Conservation (phyloP, 1,140 invertebrate species). For the Leptinotarsa defecta region DNA sequence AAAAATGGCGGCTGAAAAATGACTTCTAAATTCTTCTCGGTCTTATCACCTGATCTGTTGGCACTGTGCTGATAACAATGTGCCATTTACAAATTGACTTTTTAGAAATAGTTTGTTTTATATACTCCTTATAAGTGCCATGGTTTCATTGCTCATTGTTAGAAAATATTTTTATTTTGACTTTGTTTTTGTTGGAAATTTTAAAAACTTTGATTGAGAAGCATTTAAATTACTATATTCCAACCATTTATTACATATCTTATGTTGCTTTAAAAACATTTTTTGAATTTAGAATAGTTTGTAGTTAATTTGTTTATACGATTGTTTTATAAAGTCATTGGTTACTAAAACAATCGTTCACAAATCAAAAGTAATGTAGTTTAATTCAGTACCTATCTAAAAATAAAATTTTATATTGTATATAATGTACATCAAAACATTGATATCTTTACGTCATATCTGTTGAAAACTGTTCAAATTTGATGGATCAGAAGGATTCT, state of each 20-base stretch:
- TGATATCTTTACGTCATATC: constrained; percentile 44
- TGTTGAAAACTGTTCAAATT: constrained; percentile 37
- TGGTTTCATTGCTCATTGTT: too few species aligned
- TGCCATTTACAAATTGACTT: too few species aligned
- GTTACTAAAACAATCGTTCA: constrained; percentile 15
- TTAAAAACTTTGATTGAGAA: background rate
- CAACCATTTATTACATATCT: constrained; percentile 20
- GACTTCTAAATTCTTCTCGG: too few species aligned
- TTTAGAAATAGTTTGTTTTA: too few species aligned
- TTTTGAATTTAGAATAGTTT: background rate
- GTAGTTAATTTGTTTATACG: background rate
- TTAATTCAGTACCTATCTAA: constrained; percentile 28
- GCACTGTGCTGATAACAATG: too few species aligned
- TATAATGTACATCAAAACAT: constrained; percentile 34
- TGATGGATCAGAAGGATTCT: constrained; percentile 10
- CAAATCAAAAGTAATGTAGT: constrained; percentile 24
- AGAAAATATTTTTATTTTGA: too few species aligned
- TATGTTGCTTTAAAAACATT: constrained; percentile 17
- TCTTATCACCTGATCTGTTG: too few species aligned
- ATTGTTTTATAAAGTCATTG: background rate
- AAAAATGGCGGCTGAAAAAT: too few species aligned
- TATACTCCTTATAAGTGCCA: too few species aligned
- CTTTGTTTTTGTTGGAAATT: too few species aligned
- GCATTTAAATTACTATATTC: constrained; percentile 12
- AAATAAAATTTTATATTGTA: constrained; percentile 25